Base-by-base conservation (phyloP, 30 jellyfish, hydroid and myxozoan genomes). In the Aurelia sp. region DNA sequence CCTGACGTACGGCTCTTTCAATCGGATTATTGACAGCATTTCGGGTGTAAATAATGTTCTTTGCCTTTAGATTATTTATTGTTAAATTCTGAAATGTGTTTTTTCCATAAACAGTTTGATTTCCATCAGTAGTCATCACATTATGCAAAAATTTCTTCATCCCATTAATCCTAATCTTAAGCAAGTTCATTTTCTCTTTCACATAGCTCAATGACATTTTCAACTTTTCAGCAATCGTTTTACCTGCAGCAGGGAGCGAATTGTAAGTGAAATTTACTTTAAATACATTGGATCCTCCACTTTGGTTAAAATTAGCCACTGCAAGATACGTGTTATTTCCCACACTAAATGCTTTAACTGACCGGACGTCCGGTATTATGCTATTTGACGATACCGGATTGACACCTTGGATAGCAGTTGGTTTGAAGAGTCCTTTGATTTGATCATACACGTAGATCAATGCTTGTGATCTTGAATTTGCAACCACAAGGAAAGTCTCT, bases 401-500 rank as follows among this genome's bases (percentile, higher is more conserved):
- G 11, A 93, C 41, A 35, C 98, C 98, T 71, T 93, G 97, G 47
- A 88, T 76, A 3, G 69, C 30, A 3, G 98, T 88, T 53, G 97
- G 96, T 79, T 93, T 93, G 80, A 93, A 93, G 61, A 93, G 83
- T 11, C 98, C 98, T 12, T 69, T 62, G 15, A 33, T 40, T 17
- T 86, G 74, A 74, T 93, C 98, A 64, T 87, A 93, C n/a, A 79
- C 73, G 50, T 74, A 93, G 15, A 93, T 93, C 3, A 88, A 90
- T 1, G 98, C 92, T 75, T 84, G 88, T 11, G 98, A 66, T 75
- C 65, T 93, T 13, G 98, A 76, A 85, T 93, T 93, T 19, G 97
- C 91, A 31, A 93, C 92, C 37, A 67, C 94, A 23, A 93, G 91
- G 74, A 93, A 62, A 35, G 86, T 78, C 19, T 79, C 96, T 12